Percentiles rank a stretch among this genome's conserved stretches.
Conservation (phyloP, 2,797 vertebrate genomes). For the Avahi laniger region DNA sequence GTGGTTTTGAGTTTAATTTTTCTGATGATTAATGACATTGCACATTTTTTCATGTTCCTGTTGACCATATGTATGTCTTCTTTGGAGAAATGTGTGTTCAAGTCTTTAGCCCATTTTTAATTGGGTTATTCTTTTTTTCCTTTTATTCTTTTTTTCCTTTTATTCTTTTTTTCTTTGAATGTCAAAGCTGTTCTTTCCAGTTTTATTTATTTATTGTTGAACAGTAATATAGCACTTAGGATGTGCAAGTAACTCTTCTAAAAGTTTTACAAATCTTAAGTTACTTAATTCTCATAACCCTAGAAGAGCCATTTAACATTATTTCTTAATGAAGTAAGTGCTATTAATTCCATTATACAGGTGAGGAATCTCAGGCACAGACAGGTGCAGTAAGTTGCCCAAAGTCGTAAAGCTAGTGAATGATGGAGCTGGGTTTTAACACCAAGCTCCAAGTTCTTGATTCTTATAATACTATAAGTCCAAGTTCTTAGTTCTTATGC, state of each 20-base stretch:
- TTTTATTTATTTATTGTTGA: neutral
- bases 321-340: neutral
- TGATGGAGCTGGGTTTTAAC: neutral
- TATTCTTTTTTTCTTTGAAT: neutral
- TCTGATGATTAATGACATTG: neutral
- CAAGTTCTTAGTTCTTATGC: neutral
- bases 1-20: neutral
- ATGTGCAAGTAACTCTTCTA: neutral
- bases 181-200: neutral
- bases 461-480: neutral
- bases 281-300: neutral
- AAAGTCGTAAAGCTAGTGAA: neutral
- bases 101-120: neutral
- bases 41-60: neutral
- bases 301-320: no score
- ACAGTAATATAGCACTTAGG: neutral
- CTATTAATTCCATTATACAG: neutral
- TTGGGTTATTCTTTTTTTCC: neutral
- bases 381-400: neutral
- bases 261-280: neutral
- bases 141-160: neutral
- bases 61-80: neutral
- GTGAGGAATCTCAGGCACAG: neutral
- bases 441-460: neutral
- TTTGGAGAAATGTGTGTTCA: neutral